Base-by-base conservation (phyloP, 2,797 vertebrate species). In the Phataginus tetradactyla region DNA sequence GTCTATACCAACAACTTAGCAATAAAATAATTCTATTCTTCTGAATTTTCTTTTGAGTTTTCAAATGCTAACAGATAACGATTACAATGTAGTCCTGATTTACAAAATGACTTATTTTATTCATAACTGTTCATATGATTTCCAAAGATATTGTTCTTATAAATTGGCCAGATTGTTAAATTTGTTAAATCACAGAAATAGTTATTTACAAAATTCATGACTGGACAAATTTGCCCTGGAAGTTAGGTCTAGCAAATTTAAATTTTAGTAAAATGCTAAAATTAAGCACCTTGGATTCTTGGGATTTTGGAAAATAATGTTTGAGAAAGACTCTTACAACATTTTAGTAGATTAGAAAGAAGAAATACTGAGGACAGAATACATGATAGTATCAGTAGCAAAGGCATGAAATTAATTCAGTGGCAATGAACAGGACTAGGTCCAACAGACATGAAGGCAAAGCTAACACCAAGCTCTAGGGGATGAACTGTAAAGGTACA, bases 1-100 rank as follows among this genome's bases (percentile, higher is more conserved):
- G 53, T 96, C 57, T 77, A 12, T 81, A 27, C 37, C 86, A 39
- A 95, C 57, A 86, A 69, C 4, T 86, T 93, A 92, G 75, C 74
- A 95, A 39, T 86, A 74, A 93, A 89, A 77, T 14, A 37, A 69
- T 86, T 53, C 37, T 53, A 37, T 84, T 90, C 7, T 85, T 78
- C 51, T 34, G n/a, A 85, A 42, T 51, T 42, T 84, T 86, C 9
- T 75, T 72, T 59, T n/a, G 34, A 81, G 45, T 51, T 64, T 94
- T 71, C 11, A 61, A 86, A 90, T 66, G 32, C 34, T 88, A 63
- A 94, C 53, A 61, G 61, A 45, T 71, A 64, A 45, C 45, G 11
- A 45, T 45, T 45, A 45, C 45, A 45, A 45, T 45, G 45, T 45
- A 45, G 45, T 45, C 45, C 4, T 61, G 42, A 91, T 66, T 90